Evolutionary conservation across 1,140 invertebrate genomes (phyloP).

Genomic region (Drosophila lacteicornis): DNA sequence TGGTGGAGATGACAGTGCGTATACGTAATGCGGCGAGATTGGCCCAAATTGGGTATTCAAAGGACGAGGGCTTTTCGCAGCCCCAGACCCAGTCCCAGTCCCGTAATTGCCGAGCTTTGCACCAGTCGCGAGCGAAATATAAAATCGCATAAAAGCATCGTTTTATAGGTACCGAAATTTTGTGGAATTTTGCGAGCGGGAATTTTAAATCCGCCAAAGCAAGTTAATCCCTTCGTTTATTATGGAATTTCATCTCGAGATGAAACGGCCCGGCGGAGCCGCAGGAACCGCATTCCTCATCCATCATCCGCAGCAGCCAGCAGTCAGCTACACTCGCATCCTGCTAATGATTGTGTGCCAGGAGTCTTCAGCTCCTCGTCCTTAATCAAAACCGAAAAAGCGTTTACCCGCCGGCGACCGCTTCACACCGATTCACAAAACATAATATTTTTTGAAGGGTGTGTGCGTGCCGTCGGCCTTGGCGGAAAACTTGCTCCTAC

Average conservation of each 20-base stretch:
- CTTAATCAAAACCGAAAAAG: slow-evolving; percentile 49
- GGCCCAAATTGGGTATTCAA: slow-evolving; percentile 46
- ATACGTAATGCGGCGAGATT: slow-evolving; percentile 62
- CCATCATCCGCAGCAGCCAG: slow-evolving; percentile 15
- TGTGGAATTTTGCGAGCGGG: slow-evolving; percentile 7
- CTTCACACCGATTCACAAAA: slow-evolving; percentile 39
- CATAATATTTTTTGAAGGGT: slow-evolving; percentile 39
- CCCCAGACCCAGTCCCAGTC: background rate
- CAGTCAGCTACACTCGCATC: slow-evolving; percentile 33
- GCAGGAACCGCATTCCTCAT: slow-evolving; percentile 32
- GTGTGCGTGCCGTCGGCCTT: slow-evolving; percentile 42
- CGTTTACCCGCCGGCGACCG: slow-evolving; percentile 24
- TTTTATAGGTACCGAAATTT: slow-evolving; percentile 28
- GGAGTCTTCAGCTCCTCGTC: slow-evolving; percentile 28
- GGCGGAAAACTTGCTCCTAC: slow-evolving; percentile 25
- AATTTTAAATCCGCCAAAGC: slow-evolving; percentile 21
- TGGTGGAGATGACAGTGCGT: slow-evolving; percentile 50
- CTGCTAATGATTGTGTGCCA: slow-evolving; percentile 73
- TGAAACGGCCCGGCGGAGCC: slow-evolving; percentile 1
- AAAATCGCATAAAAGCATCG: slow-evolving; percentile 23
- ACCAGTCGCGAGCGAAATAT: background rate
- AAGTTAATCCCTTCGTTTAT: slow-evolving; percentile 42
- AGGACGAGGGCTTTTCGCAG: slow-evolving; percentile 14
- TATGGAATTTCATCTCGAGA: slow-evolving; percentile 27
- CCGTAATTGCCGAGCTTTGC: slow-evolving; percentile 31